Conservation (phyloP, 1,140 invertebrate species). For the Cecropterus lyciades region DNA sequence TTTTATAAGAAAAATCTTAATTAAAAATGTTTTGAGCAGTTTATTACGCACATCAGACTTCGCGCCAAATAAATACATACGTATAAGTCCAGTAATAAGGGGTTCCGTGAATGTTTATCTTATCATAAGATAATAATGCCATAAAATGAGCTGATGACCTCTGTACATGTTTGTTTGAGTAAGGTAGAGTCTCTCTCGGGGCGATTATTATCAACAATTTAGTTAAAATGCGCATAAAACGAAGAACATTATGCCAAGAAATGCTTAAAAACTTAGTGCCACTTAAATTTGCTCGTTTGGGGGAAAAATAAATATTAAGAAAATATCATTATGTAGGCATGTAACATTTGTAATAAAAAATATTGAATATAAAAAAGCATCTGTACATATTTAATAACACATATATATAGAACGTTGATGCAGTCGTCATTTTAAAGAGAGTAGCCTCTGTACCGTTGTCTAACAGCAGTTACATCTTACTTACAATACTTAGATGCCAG, state of each 20-base stretch:
- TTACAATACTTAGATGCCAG: neutral
- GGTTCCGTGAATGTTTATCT: conserved; percentile 17
- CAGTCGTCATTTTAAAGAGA: too few relatives aligned
- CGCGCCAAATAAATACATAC: conserved; percentile 17
- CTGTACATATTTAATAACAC: too few relatives aligned
- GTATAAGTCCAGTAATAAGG: conserved; percentile 5
- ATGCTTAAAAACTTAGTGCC: neutral
- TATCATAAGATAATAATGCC: conserved; percentile 9
- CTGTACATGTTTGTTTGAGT: neutral
- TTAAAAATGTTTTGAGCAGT: conserved; percentile 11
- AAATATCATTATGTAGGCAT: too few relatives aligned
- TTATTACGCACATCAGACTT: conserved; percentile 1
- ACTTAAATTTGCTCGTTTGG: neutral
- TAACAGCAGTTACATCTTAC: neutral
- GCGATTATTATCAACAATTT: conserved; percentile 1
- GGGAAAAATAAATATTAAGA: too few relatives aligned
- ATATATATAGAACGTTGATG: too few relatives aligned
- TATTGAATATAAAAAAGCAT: too few relatives aligned
- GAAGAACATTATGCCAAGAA: neutral
- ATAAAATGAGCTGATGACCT: conserved; percentile 5
- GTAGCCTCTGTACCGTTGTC: neutral
- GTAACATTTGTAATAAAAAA: too few relatives aligned
- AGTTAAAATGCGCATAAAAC: neutral
- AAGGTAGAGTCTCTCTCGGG: neutral
- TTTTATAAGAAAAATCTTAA: conserved; percentile 18